Evolutionary conservation across 1,140 invertebrate genomes (phyloP).

Genomic region (Micrasema minimum): DNA sequence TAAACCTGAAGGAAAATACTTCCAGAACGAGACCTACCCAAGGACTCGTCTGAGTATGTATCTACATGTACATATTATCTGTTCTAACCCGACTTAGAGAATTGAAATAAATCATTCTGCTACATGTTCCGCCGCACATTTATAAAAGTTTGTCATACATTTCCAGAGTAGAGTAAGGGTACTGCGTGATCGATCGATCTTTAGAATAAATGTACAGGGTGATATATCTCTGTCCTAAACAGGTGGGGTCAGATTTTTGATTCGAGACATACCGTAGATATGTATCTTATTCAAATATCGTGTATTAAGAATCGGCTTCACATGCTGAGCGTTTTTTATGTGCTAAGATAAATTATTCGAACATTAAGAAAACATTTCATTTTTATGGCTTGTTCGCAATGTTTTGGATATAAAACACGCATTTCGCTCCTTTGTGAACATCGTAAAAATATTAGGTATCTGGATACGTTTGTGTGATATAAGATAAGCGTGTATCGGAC

Average conservation of each 20-base stretch:
- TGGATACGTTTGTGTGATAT: no score
- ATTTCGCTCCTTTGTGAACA: no score
- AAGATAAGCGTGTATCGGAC: no score
- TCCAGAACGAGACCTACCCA: no score
- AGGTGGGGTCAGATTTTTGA: constrained; percentile 30
- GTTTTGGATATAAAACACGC: no score
- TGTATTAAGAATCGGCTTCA: constrained; percentile 17
- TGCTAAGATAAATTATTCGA: constrained; percentile 12
- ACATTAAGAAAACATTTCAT: no score
- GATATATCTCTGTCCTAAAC: constrained; percentile 26
- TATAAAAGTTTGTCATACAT: constrained; percentile 26
- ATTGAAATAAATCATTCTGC: constrained; percentile 22
- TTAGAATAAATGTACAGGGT: constrained; percentile 18
- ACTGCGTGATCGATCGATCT: constrained; percentile 28
- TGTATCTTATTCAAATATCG: constrained; percentile 30
- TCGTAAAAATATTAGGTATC: no score
- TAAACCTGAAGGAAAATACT: no score
- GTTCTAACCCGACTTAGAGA: no score
- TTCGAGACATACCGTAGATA: constrained; percentile 30
- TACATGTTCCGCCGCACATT: constrained; percentile 1
- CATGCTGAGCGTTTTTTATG: constrained; percentile 2
- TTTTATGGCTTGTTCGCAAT: no score
- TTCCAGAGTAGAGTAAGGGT: constrained; percentile 7
- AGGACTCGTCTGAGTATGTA: no score
- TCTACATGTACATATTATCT: no score